These are phyloP conservation scores for Meteorus colon DNA, from an alignment of 2,888 invertebrate species.

Conservation along the genomic window DNA sequence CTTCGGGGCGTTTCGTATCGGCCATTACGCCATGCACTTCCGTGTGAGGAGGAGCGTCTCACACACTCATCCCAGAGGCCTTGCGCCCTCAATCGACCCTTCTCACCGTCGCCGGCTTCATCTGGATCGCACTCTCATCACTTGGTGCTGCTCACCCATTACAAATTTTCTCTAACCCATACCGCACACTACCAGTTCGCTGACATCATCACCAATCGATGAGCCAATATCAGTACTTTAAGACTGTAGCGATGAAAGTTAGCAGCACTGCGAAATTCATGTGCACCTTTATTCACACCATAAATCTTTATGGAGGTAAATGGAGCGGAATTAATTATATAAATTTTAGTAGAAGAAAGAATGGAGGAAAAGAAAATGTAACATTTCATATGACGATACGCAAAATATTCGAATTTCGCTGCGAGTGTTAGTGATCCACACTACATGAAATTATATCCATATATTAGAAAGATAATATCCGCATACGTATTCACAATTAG, in stretches of 20 bases:
- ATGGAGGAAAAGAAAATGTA: neutral
- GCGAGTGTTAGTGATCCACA: too few species aligned
- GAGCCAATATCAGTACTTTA: slow-evolving; percentile 37
- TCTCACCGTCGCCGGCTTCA: neutral
- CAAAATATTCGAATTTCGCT: neutral
- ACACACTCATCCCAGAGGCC: neutral
- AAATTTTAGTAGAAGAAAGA: neutral
- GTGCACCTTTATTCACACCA: slow-evolving; percentile 15
- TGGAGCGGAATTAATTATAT: neutral
- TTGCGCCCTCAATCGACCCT: neutral
- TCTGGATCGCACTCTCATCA: neutral
- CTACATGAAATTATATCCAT: too few species aligned
- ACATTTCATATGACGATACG: neutral
- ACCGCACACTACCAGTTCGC: slow-evolving; percentile 4
- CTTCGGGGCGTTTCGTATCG: slow-evolving; percentile 27
- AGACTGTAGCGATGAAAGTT: slow-evolving; percentile 41
- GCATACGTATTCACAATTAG: too few species aligned
- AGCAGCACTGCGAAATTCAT: slow-evolving; percentile 38
- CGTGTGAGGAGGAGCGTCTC: neutral
- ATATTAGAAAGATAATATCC: too few species aligned
- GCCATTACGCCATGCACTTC: slow-evolving; percentile 20
- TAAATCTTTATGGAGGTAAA: slow-evolving; percentile 7
- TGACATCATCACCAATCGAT: slow-evolving; percentile 45
- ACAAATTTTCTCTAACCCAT: slow-evolving; percentile 8
- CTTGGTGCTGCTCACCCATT: slow-evolving; percentile 12